Evolutionary conservation across 2,113 vertebrate species (phyloP).

Genomic region (Salvator merianae): DNA sequence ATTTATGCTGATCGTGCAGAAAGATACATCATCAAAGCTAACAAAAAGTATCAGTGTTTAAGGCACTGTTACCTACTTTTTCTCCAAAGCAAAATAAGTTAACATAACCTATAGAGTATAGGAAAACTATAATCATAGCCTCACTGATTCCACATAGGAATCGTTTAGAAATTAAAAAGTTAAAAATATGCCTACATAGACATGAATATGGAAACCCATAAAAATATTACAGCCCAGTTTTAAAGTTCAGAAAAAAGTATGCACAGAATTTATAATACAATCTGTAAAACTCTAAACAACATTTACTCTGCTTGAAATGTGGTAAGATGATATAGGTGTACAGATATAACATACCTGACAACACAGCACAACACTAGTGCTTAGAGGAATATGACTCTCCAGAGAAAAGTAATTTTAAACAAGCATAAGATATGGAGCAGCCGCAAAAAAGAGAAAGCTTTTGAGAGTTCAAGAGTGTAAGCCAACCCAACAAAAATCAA

Average conservation of each 20-base stretch:
- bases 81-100: neutral
- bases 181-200: neutral
- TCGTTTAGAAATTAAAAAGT: neutral
- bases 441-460: constrained; percentile 7
- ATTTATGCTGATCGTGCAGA: neutral
- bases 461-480: constrained; percentile 14
- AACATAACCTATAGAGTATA: neutral
- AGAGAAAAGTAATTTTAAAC: constrained; percentile 13
- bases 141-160: neutral
- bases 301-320: neutral
- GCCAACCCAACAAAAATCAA: constrained; percentile 23
- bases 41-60: neutral
- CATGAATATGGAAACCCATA: neutral
- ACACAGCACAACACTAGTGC: neutral
- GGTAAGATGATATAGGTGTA: neutral
- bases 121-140: neutral
- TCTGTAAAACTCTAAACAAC: neutral
- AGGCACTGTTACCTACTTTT: neutral
- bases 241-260: neutral
- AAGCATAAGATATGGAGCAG: constrained; percentile 1
- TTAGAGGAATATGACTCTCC: neutral
- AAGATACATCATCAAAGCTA: neutral
- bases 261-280: neutral
- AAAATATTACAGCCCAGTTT: neutral
- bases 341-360: neutral